Evolutionary conservation across 2,888 invertebrate species (phyloP).

Genomic region (Tinea pellionella): DNA sequence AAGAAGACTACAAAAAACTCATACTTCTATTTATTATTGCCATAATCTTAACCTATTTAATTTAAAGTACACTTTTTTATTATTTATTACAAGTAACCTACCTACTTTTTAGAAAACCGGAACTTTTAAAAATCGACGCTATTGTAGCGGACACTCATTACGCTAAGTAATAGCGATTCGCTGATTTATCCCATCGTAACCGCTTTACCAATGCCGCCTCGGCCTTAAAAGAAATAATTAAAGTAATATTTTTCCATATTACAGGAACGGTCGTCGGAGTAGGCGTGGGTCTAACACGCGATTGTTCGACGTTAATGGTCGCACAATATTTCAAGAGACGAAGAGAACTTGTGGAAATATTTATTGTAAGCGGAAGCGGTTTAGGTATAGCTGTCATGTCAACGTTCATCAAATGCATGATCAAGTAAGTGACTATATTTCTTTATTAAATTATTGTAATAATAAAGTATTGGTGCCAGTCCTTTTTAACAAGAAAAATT

Average conservation of each 20-base stretch:
- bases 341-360: conserved; percentile 88
- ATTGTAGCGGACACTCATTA: too few species aligned
- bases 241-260: conserved; percentile 13
- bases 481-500: conserved; percentile 16
- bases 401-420: conserved; percentile 80
- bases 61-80: too few species aligned
- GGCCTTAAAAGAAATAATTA: too few species aligned
- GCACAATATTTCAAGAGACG: conserved; percentile 90
- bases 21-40: too few species aligned
- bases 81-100: too few species aligned
- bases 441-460: not conserved
- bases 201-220: too few species aligned
- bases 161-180: too few species aligned
- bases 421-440: conserved; percentile 68
- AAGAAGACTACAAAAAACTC: too few species aligned
- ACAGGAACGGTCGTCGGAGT: conserved; percentile 77
- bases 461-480: not conserved
- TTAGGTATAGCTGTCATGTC: conserved; percentile 88
- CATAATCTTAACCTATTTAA: too few species aligned
- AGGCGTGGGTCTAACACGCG: conserved; percentile 86
- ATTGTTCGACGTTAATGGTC: conserved; percentile 89
- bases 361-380: conserved; percentile 87
- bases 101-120: too few species aligned
- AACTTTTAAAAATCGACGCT: too few species aligned
- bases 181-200: too few species aligned